Conservation (phyloP, 2,888 invertebrate genomes). For the Leuctra nigra region DNA sequence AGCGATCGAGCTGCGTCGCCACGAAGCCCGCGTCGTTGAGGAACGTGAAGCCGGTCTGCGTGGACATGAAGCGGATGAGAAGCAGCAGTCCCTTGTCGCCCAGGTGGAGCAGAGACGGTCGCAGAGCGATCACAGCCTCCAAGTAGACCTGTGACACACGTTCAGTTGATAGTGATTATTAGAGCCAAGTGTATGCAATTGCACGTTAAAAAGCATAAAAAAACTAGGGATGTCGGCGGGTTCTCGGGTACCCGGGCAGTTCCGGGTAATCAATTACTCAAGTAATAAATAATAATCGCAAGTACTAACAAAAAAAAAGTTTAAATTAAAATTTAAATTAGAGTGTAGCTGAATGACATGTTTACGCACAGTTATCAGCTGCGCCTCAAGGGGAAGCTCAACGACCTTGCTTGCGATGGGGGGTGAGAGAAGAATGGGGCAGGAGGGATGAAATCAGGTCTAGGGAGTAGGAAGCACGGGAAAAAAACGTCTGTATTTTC, state of each 20-base stretch:
- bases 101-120: slow-evolving; percentile 59
- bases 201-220: neutral
- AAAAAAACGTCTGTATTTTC: too few relatives aligned
- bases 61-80: slow-evolving; percentile 67
- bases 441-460: too few relatives aligned
- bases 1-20: slow-evolving; percentile 67
- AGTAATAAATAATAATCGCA: too few relatives aligned
- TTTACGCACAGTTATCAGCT: too few relatives aligned
- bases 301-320: slow-evolving; percentile 9
- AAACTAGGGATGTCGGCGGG: neutral
- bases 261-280: too few relatives aligned
- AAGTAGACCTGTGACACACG: slow-evolving; percentile 61
- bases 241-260: neutral
- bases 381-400: too few relatives aligned
- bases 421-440: too few relatives aligned
- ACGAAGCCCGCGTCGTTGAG: slow-evolving; percentile 56
- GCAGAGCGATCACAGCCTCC: slow-evolving; percentile 66
- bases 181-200: neutral
- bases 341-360: too few relatives aligned
- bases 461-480: too few relatives aligned
- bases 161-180: too few relatives aligned
- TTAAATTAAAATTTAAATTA: too few relatives aligned
- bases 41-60: slow-evolving; percentile 60
- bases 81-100: slow-evolving; percentile 75
- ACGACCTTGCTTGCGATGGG: too few relatives aligned